phyloP scores from a whole-genome alignment of 1,140 invertebrate genomes.

The Drosophila murphyi region DNA sequence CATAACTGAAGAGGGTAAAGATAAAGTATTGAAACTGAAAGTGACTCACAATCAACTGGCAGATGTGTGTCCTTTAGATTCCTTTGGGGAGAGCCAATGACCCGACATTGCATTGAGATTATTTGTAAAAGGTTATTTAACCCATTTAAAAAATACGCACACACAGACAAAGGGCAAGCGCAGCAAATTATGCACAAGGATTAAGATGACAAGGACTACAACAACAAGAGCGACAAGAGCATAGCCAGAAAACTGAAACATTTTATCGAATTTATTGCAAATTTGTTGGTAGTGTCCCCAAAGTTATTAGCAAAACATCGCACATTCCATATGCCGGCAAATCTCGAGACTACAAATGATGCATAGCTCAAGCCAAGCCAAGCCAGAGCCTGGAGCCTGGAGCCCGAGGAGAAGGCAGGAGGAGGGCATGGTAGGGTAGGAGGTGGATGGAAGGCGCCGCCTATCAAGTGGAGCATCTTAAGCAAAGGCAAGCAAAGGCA shows the following conservation, averaged over 20 bases:
- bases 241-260: conserved; percentile 9
- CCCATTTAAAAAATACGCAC: conserved; percentile 54
- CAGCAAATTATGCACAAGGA: conserved; percentile 44
- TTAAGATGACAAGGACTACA: conserved; percentile 41
- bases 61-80: background rate
- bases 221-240: conserved; percentile 6
- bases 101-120: conserved; percentile 64
- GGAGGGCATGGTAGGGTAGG: background rate
- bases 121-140: conserved; percentile 74
- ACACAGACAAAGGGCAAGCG: conserved; percentile 12
- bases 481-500: conserved; percentile 9
- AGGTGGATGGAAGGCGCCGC: conserved; percentile 5
- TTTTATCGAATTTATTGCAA: conserved; percentile 42
- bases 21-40: conserved; percentile 56
- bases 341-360: conserved; percentile 6
- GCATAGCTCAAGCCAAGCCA: background rate
- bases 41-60: conserved; percentile 63
- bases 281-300: conserved; percentile 16
- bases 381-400: too few relatives aligned
- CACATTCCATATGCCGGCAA: background rate
- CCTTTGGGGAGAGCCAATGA: conserved; percentile 67
- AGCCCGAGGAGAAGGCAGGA: background rate
- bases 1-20: background rate
- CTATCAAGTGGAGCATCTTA: conserved; percentile 52
- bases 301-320: conserved; percentile 32